Base-by-base conservation (phyloP, 30 jellyfish, hydroid and myxozoan genomes). In the Cassiopea andromeda region DNA sequence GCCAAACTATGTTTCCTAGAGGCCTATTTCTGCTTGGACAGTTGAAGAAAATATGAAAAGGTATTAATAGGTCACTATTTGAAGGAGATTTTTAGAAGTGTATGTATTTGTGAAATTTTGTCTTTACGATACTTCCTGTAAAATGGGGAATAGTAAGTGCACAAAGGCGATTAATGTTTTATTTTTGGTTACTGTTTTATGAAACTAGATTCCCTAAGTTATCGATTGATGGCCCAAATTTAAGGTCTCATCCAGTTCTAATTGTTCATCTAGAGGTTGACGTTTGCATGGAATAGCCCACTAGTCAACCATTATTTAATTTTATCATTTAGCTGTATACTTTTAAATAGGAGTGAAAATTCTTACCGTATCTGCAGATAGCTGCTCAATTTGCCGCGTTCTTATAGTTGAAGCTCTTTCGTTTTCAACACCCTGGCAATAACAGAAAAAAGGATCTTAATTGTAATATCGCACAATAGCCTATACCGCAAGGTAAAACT, bases 361-460 rank as follows among this genome's bases (percentile, higher is more conserved):
- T n/a, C 77, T 18, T 76, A 87, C 94, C 48, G 58, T 46, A 48
- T 87, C 94, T 45, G 68, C 80, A 18, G 72, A n/a, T 19, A 78
- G 94, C 43, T 43, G 79, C 6, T 49, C 90, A 67, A 87, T 77
- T 1, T 77, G 72, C 68, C 94, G 46, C 48, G 94, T 87, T 50
- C 94, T 77, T 27, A 78, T 67, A 1, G 94, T 87, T 1, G 92
- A 60, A 3, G 77, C 44, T 44, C 87, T 70, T 44, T 85, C 92
- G 44, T 54, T 85, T 57, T 85, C 92, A 64, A 85, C 44, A 14
- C 92, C 92, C 92, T 85, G 57, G 5, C 6, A 14, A 64, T 2
- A 64, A 64, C 19, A 64, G 15, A 10, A 54, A 54, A 27, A 27
- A 27, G 38, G 38, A 27, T 27, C 38, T 27, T 27, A 27, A 27